Conservation (phyloP, 1,140 invertebrate genomes). For the Papilio xuthus region DNA sequence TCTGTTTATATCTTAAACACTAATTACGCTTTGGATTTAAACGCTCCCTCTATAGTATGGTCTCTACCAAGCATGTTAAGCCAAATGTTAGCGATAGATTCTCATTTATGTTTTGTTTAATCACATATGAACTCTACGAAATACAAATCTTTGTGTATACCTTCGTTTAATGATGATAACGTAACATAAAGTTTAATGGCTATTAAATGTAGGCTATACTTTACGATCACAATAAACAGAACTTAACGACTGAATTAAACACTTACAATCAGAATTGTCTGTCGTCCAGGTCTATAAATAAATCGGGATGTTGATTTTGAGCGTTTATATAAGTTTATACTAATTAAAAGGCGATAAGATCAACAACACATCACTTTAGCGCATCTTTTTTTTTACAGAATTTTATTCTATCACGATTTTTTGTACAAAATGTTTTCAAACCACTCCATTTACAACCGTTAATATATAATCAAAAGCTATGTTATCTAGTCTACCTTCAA, state of each 20-base stretch:
- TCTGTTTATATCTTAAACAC: too few species aligned
- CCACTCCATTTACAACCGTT: background rate
- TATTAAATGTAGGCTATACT: background rate
- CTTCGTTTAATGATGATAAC: too few species aligned
- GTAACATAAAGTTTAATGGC: background rate
- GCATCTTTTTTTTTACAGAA: background rate
- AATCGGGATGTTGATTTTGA: background rate
- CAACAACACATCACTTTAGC: too few species aligned
- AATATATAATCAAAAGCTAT: background rate
- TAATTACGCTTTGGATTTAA: too few species aligned
- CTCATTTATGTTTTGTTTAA: too few species aligned
- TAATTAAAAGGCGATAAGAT: too few species aligned
- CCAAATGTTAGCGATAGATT: too few species aligned
- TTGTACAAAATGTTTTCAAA: background rate
- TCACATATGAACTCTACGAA: too few species aligned
- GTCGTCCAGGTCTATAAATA: background rate
- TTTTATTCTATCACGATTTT: background rate
- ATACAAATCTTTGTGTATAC: too few species aligned
- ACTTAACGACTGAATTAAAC: background rate
- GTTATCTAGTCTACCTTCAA: background rate
- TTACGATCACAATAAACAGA: background rate
- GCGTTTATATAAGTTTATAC: background rate
- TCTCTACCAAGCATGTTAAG: too few species aligned
- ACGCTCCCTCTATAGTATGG: too few species aligned
- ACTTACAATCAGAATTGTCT: background rate